Conservation (phyloP, 2,888 invertebrate genomes). For the Diplazon laetatorius region DNA sequence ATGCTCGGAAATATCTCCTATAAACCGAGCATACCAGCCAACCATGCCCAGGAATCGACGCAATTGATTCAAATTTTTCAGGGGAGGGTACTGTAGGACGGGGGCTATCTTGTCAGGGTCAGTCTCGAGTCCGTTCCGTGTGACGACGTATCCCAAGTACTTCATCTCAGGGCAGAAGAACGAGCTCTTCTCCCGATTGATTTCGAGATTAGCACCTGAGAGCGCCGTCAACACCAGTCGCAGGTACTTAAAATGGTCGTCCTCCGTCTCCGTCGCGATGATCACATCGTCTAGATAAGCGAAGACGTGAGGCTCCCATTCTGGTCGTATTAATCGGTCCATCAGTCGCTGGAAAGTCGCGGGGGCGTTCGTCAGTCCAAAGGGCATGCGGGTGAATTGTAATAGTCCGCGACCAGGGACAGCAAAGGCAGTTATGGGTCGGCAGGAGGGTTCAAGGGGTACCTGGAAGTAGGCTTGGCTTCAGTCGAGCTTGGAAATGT, state of each 20-base stretch:
- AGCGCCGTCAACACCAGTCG: background rate
- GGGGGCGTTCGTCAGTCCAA: constrained; percentile 20
- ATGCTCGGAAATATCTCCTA: background rate
- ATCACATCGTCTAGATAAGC: too few relatives aligned
- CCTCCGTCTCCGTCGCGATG: too few relatives aligned
- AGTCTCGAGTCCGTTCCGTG: background rate
- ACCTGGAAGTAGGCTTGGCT: constrained; percentile 20
- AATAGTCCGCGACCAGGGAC: constrained; percentile 71
- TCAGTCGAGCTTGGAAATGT: constrained; percentile 17
- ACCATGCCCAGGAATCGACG: constrained; percentile 65
- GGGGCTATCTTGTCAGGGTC: constrained; percentile 47
- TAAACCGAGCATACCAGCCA: constrained; percentile 61
- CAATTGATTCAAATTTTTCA: constrained; percentile 55
- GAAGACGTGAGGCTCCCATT: too few relatives aligned
- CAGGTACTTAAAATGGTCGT: constrained; percentile 23
- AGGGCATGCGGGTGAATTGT: constrained; percentile 69
- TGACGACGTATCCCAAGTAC: constrained; percentile 37
- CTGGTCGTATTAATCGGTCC: too few relatives aligned
- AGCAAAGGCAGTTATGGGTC: constrained; percentile 61
- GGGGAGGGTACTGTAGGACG: constrained; percentile 37
- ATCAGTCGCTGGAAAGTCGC: too few relatives aligned
- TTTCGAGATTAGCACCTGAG: constrained; percentile 4
- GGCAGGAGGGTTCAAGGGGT: background rate
- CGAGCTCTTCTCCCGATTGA: constrained; percentile 40
- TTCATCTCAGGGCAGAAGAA: constrained; percentile 61